phyloP scores from a whole-genome alignment of 2,797 vertebrate genomes.

The Anomalospiza imberbis region DNA sequence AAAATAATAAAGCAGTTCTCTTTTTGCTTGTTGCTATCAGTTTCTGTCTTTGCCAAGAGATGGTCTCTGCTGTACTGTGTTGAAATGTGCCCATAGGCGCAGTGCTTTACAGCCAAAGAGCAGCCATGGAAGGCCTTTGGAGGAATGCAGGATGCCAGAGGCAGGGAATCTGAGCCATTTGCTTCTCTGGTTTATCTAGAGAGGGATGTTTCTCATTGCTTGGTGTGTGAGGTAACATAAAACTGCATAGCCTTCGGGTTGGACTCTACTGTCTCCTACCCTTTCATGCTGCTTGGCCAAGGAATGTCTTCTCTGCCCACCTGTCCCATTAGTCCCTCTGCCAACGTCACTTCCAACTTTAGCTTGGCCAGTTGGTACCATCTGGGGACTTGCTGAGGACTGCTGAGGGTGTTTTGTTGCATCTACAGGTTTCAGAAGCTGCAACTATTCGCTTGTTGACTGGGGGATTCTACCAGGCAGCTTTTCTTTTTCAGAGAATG shows the following conservation, averaged over 20 bases:
- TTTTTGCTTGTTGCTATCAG: background rate
- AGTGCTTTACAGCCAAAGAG: background rate
- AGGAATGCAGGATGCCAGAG: background rate
- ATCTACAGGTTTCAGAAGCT: background rate
- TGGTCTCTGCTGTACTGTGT: background rate
- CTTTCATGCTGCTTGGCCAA: background rate
- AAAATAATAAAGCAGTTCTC: background rate
- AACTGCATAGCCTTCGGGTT: background rate
- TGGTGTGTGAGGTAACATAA: background rate
- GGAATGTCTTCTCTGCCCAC: background rate
- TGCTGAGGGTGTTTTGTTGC: background rate
- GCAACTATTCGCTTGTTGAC: background rate
- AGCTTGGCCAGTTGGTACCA: background rate
- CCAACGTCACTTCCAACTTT: background rate
- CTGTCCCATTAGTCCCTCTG: background rate
- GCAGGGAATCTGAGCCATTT: background rate
- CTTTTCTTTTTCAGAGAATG: constrained; percentile 6
- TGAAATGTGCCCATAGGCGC: background rate
- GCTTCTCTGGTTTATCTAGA: background rate
- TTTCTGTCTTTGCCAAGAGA: background rate
- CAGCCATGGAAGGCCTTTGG: background rate
- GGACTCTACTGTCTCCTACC: background rate
- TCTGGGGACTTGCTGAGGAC: background rate
- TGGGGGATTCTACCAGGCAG: background rate
- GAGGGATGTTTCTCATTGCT: background rate